Evolutionary conservation across 2,797 vertebrate species (phyloP).

Genomic region (Thaleichthys pacificus): DNA sequence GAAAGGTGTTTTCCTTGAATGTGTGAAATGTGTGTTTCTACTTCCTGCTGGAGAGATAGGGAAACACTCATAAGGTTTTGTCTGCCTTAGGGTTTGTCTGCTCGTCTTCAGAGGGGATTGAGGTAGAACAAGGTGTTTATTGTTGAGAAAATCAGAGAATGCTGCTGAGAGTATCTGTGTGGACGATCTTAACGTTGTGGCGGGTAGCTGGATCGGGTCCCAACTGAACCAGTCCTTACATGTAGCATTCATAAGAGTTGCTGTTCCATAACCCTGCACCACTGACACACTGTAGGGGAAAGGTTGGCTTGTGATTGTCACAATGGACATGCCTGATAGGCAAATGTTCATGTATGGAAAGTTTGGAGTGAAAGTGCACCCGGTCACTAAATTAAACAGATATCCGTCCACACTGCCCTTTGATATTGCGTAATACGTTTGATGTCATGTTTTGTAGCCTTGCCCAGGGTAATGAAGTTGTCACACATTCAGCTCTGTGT

Average conservation of each 20-base stretch:
- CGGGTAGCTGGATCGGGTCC: slow-evolving; percentile 11
- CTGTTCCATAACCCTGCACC: too few relatives aligned
- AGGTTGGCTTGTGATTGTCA: slow-evolving; percentile 28
- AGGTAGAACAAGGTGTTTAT: too few relatives aligned
- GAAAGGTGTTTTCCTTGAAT: too few relatives aligned
- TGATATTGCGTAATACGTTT: slow-evolving; percentile 68
- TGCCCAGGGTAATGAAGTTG: slow-evolving; percentile 60
- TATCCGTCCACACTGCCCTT: slow-evolving; percentile 54
- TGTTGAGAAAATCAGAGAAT: not conserved
- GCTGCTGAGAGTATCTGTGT: not conserved
- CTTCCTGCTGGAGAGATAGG: too few relatives aligned
- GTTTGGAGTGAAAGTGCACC: slow-evolving; percentile 53
- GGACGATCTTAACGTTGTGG: not conserved
- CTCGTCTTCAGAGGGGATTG: too few relatives aligned
- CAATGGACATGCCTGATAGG: slow-evolving; percentile 42
- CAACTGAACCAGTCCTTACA: slow-evolving; percentile 22
- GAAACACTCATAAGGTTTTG: too few relatives aligned
- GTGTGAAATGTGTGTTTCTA: too few relatives aligned
- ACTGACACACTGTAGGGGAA: not conserved
- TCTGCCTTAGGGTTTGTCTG: too few relatives aligned
- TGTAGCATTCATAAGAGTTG: not conserved
- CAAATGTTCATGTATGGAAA: slow-evolving; percentile 65
- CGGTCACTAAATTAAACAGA: slow-evolving; percentile 53
- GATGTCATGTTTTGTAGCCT: slow-evolving; percentile 63
- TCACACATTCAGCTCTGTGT: slow-evolving; percentile 59